Evolutionary conservation across 2,888 invertebrate species (phyloP).

Genomic region (Melipona beecheii): DNA sequence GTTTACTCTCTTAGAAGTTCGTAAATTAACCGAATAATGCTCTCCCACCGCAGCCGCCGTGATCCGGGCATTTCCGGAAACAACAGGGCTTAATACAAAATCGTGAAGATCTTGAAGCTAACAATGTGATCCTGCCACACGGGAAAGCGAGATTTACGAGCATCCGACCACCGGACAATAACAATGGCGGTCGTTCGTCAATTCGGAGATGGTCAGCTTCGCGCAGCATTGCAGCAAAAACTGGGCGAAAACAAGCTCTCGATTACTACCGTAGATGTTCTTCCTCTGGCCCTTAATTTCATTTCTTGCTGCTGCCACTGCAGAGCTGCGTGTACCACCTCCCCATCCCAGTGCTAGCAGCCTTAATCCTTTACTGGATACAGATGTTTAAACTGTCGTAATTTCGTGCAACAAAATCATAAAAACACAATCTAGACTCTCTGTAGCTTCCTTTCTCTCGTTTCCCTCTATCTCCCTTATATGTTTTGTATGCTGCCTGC

Average conservation of each 20-base stretch:
- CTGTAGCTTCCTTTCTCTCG: too few species aligned
- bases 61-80: slow-evolving; percentile 23
- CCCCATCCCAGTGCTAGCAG: too few species aligned
- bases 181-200: slow-evolving; percentile 43
- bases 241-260: neutral
- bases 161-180: neutral
- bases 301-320: too few species aligned
- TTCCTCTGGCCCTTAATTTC: neutral
- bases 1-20: slow-evolving; percentile 24
- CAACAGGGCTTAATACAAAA: slow-evolving; percentile 6
- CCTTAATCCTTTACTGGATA: too few species aligned
- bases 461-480: too few species aligned
- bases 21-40: slow-evolving; percentile 56
- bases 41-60: slow-evolving; percentile 31
- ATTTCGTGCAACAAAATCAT: too few species aligned
- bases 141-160: too few species aligned
- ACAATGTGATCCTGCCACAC: slow-evolving; percentile 2
- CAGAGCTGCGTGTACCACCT: too few species aligned
- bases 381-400: too few species aligned
- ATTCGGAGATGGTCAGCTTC: neutral
- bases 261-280: neutral
- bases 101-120: slow-evolving; percentile 29
- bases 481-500: too few species aligned
- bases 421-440: too few species aligned
- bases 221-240: too few species aligned